Base-by-base conservation (phyloP, 1,140 invertebrate genomes). In the Proctacanthus coquilletti region DNA sequence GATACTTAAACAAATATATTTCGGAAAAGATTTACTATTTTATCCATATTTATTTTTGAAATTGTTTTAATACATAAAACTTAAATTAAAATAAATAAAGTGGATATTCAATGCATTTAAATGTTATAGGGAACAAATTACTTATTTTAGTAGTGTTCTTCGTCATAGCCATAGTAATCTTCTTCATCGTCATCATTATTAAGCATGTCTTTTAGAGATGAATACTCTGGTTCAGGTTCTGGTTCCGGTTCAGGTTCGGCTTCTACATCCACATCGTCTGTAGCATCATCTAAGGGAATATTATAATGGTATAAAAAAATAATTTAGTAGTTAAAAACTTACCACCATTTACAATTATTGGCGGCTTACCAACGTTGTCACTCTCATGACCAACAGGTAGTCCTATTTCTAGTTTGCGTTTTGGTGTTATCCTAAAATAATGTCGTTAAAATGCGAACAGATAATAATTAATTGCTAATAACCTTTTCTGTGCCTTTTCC, bases 151-250 rank as follows among this genome's bases (percentile, higher is more conserved):
- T 32, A 39, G 13, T 39, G 18, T 5, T 57, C 55, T n/a, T 59
- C 55, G 32, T 59, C 56, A 43, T 58, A 58, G 8, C 50, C 57
- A 33, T 57, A 59, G 13, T 51, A 57, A 36, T 59, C 50, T 34
- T 56, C 55, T 11, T 52, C 51, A 8, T 53, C 54, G n/a, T 51
- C 50, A 14, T 52, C 57, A 34, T 49, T 45, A 36, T 60, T 58
- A 3, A 60, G 43, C 54, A 60, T 60, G 31, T 58, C 53, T 17
- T 54, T 49, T 5, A 60, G 42, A 3, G 56, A 54, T 25, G 54
- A 53, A 27, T 45, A 42, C 37, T 48, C 46, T 5, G 30, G 27
- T 38, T 60, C 56, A 14, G 48, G 43, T 39, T 60, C 54, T 14
- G 40, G 31, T 19, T 45, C 39, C 6, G 15, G 20, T 21, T 42